A percentile compares a stretch with the other conserved stretches of the same genome.
These are phyloP conservation scores for Pheosia gnoma DNA, from an alignment of 2,888 invertebrate species.

Conservation along the genomic window DNA sequence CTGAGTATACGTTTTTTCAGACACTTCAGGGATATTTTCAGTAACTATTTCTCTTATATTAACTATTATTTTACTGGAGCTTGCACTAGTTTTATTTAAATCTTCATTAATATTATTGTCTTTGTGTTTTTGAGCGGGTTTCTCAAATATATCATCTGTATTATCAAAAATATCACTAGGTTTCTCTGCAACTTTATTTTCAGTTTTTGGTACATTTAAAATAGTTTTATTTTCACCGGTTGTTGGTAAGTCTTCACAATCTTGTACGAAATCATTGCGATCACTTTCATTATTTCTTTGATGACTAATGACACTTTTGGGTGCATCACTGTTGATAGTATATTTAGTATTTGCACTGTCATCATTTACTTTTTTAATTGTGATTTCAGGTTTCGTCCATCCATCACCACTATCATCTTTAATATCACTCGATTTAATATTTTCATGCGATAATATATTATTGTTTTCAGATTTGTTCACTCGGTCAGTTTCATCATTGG, in stretches of 20 bases:
- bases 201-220: slow-evolving; percentile 1
- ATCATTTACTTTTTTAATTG: neutral
- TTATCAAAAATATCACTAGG: slow-evolving; percentile 25
- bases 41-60: neutral
- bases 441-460: slow-evolving; percentile 5
- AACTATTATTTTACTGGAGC: neutral
- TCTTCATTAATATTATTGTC: slow-evolving; percentile 7
- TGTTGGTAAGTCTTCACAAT: slow-evolving; percentile 25
- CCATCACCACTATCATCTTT: too few relatives aligned
- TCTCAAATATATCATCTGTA: slow-evolving; percentile 24
- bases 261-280: slow-evolving; percentile 28
- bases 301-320: neutral
- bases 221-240: neutral
- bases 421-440: neutral
- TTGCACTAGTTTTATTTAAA: neutral
- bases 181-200: slow-evolving; percentile 2
- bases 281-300: slow-evolving; percentile 5
- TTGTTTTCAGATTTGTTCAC: neutral
- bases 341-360: neutral
- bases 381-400: neutral
- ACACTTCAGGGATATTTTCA: neutral
- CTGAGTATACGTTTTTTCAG: neutral
- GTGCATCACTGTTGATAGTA: slow-evolving; percentile 7
- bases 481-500: slow-evolving; percentile 7
- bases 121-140: slow-evolving; percentile 8